These are phyloP conservation scores for Pararge aegeria DNA, from an alignment of 1,140 invertebrate species.

Conservation along the genomic window DNA sequence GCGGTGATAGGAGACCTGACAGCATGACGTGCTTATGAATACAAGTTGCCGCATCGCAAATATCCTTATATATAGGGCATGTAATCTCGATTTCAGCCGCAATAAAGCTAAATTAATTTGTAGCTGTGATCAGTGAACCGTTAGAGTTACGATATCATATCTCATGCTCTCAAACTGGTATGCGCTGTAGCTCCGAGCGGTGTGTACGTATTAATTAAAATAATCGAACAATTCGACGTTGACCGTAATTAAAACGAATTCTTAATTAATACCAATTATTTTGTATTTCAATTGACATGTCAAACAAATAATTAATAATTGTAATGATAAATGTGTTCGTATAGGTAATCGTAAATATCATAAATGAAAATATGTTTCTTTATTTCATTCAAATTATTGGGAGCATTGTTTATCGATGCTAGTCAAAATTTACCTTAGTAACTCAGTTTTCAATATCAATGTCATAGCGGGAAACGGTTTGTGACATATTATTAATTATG, in stretches of 20 bases:
- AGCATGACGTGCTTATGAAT: conserved; percentile 53
- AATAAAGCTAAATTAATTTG: conserved; percentile 70
- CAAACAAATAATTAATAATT: conserved; percentile 13
- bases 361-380: neutral
- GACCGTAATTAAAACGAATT: conserved; percentile 8
- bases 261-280: conserved; percentile 12
- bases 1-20: conserved; percentile 40
- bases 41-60: conserved; percentile 58
- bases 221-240: neutral
- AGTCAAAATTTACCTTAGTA: conserved; percentile 6
- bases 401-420: neutral
- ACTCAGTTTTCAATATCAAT: conserved; percentile 15
- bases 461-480: conserved; percentile 1
- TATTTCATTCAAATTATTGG: neutral
- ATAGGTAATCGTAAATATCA: neutral
- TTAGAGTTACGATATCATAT: conserved; percentile 55
- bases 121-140: conserved; percentile 56
- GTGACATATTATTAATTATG: conserved; percentile 19
- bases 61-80: conserved; percentile 39
- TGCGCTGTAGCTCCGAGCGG: neutral
- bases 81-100: conserved; percentile 36
- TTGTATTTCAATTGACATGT: conserved; percentile 11
- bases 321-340: conserved; percentile 7
- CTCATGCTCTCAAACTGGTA: conserved; percentile 33
- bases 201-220: neutral